Percentiles rank a stretch among this genome's conserved stretches.
Evolutionary conservation across 2,888 invertebrate species (phyloP).

Genomic region (Conistra vaccinii): DNA sequence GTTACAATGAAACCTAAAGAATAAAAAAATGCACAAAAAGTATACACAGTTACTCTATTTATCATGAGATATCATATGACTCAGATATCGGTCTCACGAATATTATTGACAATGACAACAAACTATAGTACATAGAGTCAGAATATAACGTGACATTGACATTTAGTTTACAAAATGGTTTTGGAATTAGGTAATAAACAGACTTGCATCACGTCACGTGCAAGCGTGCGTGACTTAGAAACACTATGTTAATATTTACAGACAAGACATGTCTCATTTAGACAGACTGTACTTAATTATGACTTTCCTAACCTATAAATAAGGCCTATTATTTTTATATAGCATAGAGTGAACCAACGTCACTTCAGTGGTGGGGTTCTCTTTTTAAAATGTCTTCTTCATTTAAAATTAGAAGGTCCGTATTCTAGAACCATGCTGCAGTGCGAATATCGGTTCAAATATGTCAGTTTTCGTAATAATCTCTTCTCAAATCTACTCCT

Average conservation of each 20-base stretch:
- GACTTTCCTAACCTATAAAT: slow-evolving; percentile 12
- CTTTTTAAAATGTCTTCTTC: not conserved
- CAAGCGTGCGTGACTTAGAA: slow-evolving; percentile 57
- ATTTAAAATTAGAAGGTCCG: not conserved
- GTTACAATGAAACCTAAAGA: not conserved
- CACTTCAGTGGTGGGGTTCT: not conserved
- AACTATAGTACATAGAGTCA: slow-evolving; percentile 26
- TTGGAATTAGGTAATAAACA: slow-evolving; percentile 52
- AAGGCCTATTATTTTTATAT: not conserved
- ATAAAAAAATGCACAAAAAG: slow-evolving; percentile 14
- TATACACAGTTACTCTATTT: slow-evolving; percentile 22
- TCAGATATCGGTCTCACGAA: slow-evolving; percentile 47
- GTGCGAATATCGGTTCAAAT: not conserved
- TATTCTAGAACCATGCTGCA: not conserved
- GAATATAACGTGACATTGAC: slow-evolving; percentile 59
- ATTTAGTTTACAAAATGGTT: slow-evolving; percentile 55
- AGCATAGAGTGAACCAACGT: too few species aligned
- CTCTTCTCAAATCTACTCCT: not conserved
- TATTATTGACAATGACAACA: slow-evolving; percentile 47
- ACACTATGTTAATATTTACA: slow-evolving; percentile 40
- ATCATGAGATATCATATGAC: slow-evolving; percentile 32
- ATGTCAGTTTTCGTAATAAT: not conserved
- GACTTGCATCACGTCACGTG: slow-evolving; percentile 45
- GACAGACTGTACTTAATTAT: not conserved
- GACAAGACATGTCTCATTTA: slow-evolving; percentile 16